Evolutionary conservation across 1,140 invertebrate genomes (phyloP).

Genomic region (Aphis gossypii): DNA sequence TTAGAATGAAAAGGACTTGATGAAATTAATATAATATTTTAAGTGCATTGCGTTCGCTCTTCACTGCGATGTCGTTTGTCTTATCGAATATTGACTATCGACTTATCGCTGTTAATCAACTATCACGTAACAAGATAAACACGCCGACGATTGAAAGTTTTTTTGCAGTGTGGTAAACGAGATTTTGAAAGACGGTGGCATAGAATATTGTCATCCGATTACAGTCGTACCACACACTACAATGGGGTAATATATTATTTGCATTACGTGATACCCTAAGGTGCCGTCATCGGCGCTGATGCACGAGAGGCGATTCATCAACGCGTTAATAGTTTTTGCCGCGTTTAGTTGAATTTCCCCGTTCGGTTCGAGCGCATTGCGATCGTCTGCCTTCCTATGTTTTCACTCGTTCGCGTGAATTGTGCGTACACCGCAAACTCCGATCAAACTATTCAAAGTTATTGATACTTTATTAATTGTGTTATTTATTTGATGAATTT

Average conservation of each 20-base stretch:
- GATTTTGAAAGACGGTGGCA: neutral
- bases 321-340: neutral
- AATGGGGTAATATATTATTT: neutral
- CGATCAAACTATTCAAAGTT: neutral
- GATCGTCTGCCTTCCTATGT: neutral
- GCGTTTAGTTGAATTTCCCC: conserved; percentile 40
- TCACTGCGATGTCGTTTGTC: neutral
- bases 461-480: neutral
- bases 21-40: neutral
- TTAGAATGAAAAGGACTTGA: neutral
- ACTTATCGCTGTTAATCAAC: conserved; percentile 54
- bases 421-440: neutral
- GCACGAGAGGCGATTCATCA: neutral
- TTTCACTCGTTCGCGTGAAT: neutral
- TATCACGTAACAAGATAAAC: conserved; percentile 27
- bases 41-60: neutral
- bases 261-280: neutral
- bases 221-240: neutral
- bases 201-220: neutral
- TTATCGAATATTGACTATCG: conserved; percentile 54
- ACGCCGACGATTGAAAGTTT: conserved; percentile 16
- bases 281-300: neutral
- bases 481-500: neutral
- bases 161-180: neutral
- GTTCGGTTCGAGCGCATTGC: neutral